Evolutionary conservation across 2,797 vertebrate species (phyloP).

Genomic region (Urophycis tenuis): DNA sequence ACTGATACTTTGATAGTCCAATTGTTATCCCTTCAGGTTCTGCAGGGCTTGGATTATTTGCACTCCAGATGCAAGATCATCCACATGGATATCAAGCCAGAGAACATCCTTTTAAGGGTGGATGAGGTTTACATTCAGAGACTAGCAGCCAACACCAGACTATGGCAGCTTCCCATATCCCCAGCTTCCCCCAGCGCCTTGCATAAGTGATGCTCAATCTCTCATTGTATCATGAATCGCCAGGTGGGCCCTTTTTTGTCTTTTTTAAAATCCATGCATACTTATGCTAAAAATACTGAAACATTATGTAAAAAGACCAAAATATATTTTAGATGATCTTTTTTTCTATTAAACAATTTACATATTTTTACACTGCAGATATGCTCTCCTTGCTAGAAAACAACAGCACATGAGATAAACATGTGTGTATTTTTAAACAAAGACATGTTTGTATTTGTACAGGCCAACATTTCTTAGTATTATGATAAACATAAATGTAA

Average conservation of each 20-base stretch:
- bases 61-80: constrained; percentile 93
- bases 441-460: background rate
- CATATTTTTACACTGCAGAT: constrained; percentile 6
- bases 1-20: background rate
- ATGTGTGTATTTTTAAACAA: constrained; percentile 40
- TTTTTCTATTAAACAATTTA: no score
- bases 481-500: background rate
- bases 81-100: constrained; percentile 92
- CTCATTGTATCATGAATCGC: background rate
- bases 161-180: constrained; percentile 70
- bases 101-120: constrained; percentile 82
- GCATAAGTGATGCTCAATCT: constrained; percentile 49
- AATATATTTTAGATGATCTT: background rate
- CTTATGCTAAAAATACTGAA: background rate
- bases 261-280: background rate
- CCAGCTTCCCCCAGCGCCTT: constrained; percentile 54
- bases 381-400: constrained; percentile 40
- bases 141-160: no score
- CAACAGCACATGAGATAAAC: constrained; percentile 46
- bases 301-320: background rate
- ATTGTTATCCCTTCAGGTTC: constrained; percentile 53
- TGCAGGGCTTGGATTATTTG: constrained; percentile 82
- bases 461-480: background rate
- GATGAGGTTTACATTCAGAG: no score
- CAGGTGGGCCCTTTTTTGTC: background rate